phyloP scores from a whole-genome alignment of 2,113 vertebrate species.

The Archilochus colubris region DNA sequence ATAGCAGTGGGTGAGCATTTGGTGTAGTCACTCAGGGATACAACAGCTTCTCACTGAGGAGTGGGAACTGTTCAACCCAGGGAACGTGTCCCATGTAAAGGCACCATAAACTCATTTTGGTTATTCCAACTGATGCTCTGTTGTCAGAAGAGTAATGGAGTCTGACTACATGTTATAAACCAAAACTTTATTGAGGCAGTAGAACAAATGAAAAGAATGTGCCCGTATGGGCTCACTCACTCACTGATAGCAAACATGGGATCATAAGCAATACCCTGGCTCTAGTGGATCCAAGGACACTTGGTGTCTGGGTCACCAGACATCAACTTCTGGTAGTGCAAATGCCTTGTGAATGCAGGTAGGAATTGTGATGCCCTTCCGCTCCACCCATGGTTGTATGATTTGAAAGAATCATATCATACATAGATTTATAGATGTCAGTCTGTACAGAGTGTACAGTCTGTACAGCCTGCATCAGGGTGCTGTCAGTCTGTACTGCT shows the following conservation, averaged over 20 bases:
- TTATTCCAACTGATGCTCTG: not conserved
- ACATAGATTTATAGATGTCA: rapidly evolving
- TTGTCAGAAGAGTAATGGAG: not conserved
- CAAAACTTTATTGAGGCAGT: not conserved
- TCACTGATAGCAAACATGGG: not conserved
- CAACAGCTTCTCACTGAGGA: not conserved
- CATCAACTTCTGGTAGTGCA: not conserved
- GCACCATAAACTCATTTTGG: not conserved
- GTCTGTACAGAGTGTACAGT: not conserved
- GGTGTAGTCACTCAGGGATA: not conserved
- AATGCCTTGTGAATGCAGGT: not conserved
- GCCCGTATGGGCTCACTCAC: not conserved
- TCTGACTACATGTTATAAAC: not conserved
- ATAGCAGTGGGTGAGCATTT: not conserved
- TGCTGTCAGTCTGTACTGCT: not conserved
- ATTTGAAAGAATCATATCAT: not conserved
- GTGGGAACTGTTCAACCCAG: not conserved
- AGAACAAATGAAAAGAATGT: not conserved
- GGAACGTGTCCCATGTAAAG: not conserved
- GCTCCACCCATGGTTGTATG: not conserved
- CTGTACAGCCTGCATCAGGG: too few relatives aligned
- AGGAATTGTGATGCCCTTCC: not conserved
- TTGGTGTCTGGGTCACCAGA: not conserved
- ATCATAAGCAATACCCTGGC: not conserved
- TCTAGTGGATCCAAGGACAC: too few relatives aligned